Evolutionary conservation across 2,797 vertebrate species (phyloP), one percentile per base, ranked within the genome.

Genomic region (Thamnophis elegans): DNA sequence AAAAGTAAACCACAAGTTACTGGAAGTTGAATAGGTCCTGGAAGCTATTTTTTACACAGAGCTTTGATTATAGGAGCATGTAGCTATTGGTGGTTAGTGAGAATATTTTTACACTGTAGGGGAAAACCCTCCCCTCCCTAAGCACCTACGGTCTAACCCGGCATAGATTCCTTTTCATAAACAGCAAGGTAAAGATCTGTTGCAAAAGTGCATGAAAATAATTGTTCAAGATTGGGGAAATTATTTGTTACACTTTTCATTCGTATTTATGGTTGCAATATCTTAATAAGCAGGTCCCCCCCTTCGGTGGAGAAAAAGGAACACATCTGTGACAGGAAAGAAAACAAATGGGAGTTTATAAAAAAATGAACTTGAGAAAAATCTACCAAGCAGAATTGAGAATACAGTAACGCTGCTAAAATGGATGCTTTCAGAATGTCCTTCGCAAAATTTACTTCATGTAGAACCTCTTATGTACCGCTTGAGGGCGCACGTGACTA

Each of bases 401-500:
- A 62, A 62, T 28, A 10, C 26, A n/a, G 60, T 11, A 65, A 68
- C 28, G 13, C 2, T 51, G 12, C 60, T 25, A 20, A 36, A 87
- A 87, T 36, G 3, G 42, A 54, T 28, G 22, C 18, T 58, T n/a
- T 59, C 36, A 22, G 47, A 25, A 36, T 18, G 5, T 36, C 56
- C 42, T 85, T 58, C 62, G 73, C 36, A 82, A 22, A 82, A 54
- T 87, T 58, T 58, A n/a, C 59, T 59, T 47, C 42, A 22, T 54
- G 25, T 32, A 47, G 51, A 22, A 13, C 88, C 42, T 7, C 28
- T 32, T 11, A 36, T 28, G 14, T 47, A 89, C 93, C 93, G 92
- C 59, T 53, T 68, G 93, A 90, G 87, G 93, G 73, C 65, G 87
- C 87, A 86, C 58, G 59, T 91, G 91, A 13, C 91, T 92, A 92